Evolutionary conservation across 2,113 vertebrate species (phyloP), one percentile per base, ranked within the genome.

Genomic region (Prinia subflava): DNA sequence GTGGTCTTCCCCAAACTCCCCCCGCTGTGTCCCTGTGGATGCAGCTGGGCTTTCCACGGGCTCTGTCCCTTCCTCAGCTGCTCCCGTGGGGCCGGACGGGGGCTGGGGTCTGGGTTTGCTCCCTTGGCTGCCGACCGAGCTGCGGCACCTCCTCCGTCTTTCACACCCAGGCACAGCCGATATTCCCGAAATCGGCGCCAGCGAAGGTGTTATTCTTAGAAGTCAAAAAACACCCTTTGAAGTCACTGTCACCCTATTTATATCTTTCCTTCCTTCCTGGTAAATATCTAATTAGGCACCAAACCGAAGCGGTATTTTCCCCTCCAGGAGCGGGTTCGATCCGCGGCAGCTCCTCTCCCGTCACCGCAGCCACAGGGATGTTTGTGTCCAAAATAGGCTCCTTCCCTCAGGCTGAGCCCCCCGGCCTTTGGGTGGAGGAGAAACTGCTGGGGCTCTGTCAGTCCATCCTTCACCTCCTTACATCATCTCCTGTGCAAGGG

Each of bases 191-290:
- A 73, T 11, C 20, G 2, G 78, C 1, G 70, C 90, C 67, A 76
- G 94, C 70, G 56, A 87, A 91, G 82, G 94, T 93, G 94, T 94
- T 92, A 95, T 95, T 95, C 94, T 94, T 95, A 64, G 90, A 96
- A 96, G 94, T 87, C 82, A 88, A 80, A 90, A 83, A 83, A 76
- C 82, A 88, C 90, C 76, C 79, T 94, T 95, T 96, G 94, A 96
- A 94, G 94, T 88, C 92, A 80, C 94, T 83, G 95, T 70, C 87
- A 60, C 90, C 83, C 87, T 95, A 88, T 91, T 96, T 92, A 92
- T 91, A 86, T 83, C 89, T 89, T 59, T 28, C 39, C 79, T 89
- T 85, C 83, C 76, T 92, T 91, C 94, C 94, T 93, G 86, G 70
- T 96, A 94, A 96, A 95, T 89, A 94, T 79, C 87, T 88, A 76